phyloP scores from a whole-genome alignment of 2,888 invertebrate genomes.

The Protonemura montana region DNA sequence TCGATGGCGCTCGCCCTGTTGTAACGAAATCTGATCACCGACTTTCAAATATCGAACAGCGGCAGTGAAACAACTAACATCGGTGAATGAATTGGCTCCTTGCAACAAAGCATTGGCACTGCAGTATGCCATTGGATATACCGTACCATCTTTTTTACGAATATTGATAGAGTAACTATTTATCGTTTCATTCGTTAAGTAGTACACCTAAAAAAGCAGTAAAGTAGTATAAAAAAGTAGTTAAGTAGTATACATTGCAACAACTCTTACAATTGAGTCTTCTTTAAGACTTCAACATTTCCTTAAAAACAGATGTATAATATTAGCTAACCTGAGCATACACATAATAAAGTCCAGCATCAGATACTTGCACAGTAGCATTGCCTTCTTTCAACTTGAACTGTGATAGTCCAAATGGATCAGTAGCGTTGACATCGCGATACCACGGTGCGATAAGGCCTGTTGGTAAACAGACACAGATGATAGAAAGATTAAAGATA shows the following conservation, averaged over 20 bases:
- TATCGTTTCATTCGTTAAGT: constrained; percentile 44
- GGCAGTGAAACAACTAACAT: constrained; percentile 57
- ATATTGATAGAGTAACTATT: constrained; percentile 48
- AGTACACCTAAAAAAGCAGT: constrained; percentile 45
- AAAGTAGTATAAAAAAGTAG: neutral
- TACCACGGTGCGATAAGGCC: constrained; percentile 48
- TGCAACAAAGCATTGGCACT: constrained; percentile 38
- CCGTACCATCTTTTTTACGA: neutral
- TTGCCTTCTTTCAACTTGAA: constrained; percentile 51
- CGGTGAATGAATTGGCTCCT: constrained; percentile 53
- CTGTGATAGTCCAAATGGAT: constrained; percentile 28
- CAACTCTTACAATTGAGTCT: constrained; percentile 50
- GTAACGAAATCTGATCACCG: constrained; percentile 46
- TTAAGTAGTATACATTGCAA: too few relatives aligned
- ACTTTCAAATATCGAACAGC: constrained; percentile 51
- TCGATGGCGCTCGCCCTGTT: constrained; percentile 47
- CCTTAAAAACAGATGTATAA: constrained; percentile 56
- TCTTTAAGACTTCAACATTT: constrained; percentile 57
- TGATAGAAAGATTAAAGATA: too few relatives aligned
- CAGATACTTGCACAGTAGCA: constrained; percentile 56
- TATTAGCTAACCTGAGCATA: constrained; percentile 57
- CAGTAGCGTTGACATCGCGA: constrained; percentile 37
- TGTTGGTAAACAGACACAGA: constrained; percentile 34
- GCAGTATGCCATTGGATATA: constrained; percentile 39
- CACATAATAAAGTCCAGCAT: constrained; percentile 57